These are phyloP conservation scores for Dione vanillae DNA, from an alignment of 2,888 invertebrate species.

Conservation along the genomic window DNA sequence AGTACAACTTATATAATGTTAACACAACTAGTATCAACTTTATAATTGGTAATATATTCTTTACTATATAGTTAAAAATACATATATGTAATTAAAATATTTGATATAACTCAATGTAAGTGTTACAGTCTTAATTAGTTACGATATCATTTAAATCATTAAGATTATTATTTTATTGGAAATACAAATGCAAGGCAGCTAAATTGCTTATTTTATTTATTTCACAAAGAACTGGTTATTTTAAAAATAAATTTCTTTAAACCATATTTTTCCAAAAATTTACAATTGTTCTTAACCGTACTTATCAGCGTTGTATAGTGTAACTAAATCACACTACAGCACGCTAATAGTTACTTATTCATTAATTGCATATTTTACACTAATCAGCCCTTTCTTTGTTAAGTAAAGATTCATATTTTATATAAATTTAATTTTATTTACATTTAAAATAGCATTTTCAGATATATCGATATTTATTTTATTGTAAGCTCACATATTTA, in stretches of 20 bases:
- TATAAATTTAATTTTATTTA: no score
- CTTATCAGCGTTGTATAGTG: no score
- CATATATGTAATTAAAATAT: not conserved
- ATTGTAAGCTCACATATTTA: not conserved
- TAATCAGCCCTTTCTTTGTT: no score
- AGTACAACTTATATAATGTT: not conserved
- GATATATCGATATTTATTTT: not conserved
- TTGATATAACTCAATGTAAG: constrained; percentile 4
- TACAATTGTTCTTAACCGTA: no score
- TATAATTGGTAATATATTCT: constrained; percentile 22
- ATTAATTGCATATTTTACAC: not conserved
- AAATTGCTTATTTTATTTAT: not conserved
- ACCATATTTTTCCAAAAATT: no score
- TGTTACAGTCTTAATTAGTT: constrained; percentile 18
- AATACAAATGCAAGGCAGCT: not conserved
- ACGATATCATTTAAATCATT: not conserved
- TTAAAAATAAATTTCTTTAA: not conserved
- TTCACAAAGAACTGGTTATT: not conserved
- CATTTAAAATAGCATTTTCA: no score
- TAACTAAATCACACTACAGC: no score
- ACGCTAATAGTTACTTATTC: not conserved
- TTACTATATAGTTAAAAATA: constrained; percentile 1
- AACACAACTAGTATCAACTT: not conserved
- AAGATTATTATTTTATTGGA: not conserved
- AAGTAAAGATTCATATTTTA: no score